Conservation (phyloP, 2,888 invertebrate species). For the Apocheima hispidaria region DNA sequence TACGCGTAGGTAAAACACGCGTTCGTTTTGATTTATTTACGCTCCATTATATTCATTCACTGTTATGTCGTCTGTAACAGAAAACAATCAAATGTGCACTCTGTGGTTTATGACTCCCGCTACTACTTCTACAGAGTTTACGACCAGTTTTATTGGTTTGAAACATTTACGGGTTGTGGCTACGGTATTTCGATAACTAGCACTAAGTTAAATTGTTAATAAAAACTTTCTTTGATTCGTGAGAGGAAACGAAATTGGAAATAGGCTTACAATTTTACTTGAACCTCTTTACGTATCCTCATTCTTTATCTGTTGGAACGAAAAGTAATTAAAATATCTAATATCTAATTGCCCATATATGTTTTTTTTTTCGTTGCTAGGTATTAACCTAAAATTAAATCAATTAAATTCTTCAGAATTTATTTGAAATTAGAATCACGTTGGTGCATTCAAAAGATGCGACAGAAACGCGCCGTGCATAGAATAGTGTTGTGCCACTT, state of each 20-base stretch:
- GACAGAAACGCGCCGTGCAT: conserved; percentile 41
- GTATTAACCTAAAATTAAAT: background rate
- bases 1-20: background rate
- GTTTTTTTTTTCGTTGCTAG: too few relatives aligned
- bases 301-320: background rate
- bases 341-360: too few relatives aligned
- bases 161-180: conserved; percentile 31
- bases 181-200: conserved; percentile 4
- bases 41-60: conserved; percentile 10
- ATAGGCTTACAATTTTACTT: background rate
- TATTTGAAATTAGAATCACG: conserved; percentile 28
- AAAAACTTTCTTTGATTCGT: conserved; percentile 2
- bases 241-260: background rate
- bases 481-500: conserved; percentile 50
- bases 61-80: conserved; percentile 10
- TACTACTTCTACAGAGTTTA: conserved; percentile 23
- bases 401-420: background rate
- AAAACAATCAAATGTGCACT: conserved; percentile 8
- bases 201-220: background rate
- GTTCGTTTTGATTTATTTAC: background rate
- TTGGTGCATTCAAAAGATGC: conserved; percentile 29
- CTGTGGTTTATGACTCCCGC: conserved; percentile 5
- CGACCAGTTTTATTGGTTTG: conserved; percentile 12
- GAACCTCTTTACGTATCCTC: background rate
- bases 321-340: too few relatives aligned